Percentiles rank a stretch among this genome's conserved stretches.
phyloP scores from a whole-genome alignment of 2,113 vertebrate species.

The Hippoglossus stenolepis region DNA sequence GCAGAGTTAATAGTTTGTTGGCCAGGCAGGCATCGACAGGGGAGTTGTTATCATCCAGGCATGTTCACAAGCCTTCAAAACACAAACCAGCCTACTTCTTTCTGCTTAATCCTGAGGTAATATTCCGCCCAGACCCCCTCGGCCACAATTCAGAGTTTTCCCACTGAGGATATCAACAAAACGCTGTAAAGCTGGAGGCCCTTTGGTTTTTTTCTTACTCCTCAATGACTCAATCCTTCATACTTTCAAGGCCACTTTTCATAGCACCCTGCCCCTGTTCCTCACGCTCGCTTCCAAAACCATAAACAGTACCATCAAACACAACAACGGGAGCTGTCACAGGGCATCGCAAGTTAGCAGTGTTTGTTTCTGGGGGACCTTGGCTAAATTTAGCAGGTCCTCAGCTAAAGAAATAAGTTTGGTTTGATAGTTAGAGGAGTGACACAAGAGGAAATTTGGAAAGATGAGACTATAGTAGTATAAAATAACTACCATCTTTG shows the following conservation, averaged over 20 bases:
- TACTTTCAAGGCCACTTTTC: constrained; percentile 65
- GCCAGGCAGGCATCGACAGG: constrained; percentile 54
- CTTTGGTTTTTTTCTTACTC: constrained; percentile 30
- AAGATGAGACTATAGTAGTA: neutral
- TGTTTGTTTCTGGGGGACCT: neutral
- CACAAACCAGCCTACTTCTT: constrained; percentile 59
- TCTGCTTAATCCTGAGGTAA: constrained; percentile 68
- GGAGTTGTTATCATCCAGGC: constrained; percentile 71
- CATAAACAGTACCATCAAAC: constrained; percentile 35
- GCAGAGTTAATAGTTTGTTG: constrained; percentile 54
- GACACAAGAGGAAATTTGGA: neutral
- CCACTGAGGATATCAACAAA: constrained; percentile 58
- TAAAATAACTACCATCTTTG: neutral
- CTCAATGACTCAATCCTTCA: constrained; percentile 47
- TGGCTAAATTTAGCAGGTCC: constrained; percentile 3
- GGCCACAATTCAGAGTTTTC: constrained; percentile 46
- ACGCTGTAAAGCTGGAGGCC: constrained; percentile 47
- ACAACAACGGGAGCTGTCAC: constrained; percentile 26
- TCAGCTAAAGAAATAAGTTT: neutral
- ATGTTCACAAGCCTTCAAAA: constrained; percentile 69
- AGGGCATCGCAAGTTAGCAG: neutral
- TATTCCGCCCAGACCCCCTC: constrained; percentile 37
- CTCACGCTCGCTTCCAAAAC: constrained; percentile 28
- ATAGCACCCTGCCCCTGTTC: constrained; percentile 29
- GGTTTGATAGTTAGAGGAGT: neutral